Base-by-base conservation (phyloP, 1,140 invertebrate genomes). In the Scaptomyza hsui region DNA sequence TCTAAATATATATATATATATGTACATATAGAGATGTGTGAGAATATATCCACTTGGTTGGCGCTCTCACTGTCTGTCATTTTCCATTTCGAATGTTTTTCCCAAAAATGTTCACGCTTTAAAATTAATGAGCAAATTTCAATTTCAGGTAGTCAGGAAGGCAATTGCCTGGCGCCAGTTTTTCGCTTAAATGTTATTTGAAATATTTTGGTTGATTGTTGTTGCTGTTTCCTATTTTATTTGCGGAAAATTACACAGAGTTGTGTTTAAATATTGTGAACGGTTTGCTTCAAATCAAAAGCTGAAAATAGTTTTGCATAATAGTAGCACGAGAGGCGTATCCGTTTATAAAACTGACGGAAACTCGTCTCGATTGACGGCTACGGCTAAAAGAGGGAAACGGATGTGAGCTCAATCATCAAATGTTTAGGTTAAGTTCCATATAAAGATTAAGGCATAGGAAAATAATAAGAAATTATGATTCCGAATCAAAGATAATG, bases 131-230 rank as follows among this genome's bases (percentile, higher is more conserved):
- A 86, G 81, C 73, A 71, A 42, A 21, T 44, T 29, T 6, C 6
- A 29, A 9, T 80, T 86, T 86, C 53, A 74, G 81, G 72, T 76
- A 77, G 72, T 61, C 56, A 51, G 32, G 26, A 21, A 61, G 65
- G 70, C 75, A 78, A 78, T 73, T 78, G 55, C 70, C 74, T 70
- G 81, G 81, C 81, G 81, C 81, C 81, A 85, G 81, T 61, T 77
- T 86, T 57, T 47, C 61, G 77, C 72, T 6, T 80, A 62, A 85
- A 85, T 86, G 80, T 86, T 85, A 80, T 85, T 85, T 69, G 73
- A 85, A 85, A 85, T 85, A 85, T 85, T 86, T 85, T 37, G n/a
- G 44, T 29, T 48, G 32, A 60, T 67, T 44, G 3, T n/a, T 37
- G 32, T 35, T 35, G 32, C n/a, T 37, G 3, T 59, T 56, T 59